These are phyloP conservation scores for Clunio marinus DNA, from an alignment of 2,888 invertebrate species.

Conservation along the genomic window DNA sequence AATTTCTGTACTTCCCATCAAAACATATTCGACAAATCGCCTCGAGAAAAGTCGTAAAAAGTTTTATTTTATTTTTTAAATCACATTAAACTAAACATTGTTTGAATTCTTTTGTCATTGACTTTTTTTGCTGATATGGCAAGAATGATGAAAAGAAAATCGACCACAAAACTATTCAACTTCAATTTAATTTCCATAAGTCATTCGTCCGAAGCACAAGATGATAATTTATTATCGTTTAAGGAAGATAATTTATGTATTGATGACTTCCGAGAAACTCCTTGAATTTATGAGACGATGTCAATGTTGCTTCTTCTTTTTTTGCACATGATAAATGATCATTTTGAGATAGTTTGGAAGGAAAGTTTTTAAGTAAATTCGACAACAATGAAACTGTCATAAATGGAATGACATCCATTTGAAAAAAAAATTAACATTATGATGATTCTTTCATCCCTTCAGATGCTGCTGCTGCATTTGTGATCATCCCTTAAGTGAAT, in stretches of 20 bases:
- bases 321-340: conserved; percentile 12
- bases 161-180: conserved; percentile 9
- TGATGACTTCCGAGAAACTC: conserved; percentile 7
- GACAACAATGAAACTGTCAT: background rate
- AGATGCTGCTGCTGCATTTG: no score
- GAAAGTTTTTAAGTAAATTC: background rate
- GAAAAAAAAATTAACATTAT: background rate
- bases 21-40: background rate
- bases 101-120: conserved; percentile 17
- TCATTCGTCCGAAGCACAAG: background rate
- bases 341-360: background rate
- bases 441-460: background rate
- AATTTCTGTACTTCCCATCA: background rate
- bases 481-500: background rate
- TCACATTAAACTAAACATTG: background rate
- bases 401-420: background rate
- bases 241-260: background rate
- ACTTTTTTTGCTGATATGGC: background rate
- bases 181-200: conserved; percentile 21
- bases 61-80: background rate
- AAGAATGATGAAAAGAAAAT: background rate
- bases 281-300: conserved; percentile 18
- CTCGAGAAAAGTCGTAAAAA: background rate
- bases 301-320: no score
- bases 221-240: no score